Evolutionary conservation across 2,797 vertebrate genomes (phyloP).

Genomic region (Meriones psammophilus): DNA sequence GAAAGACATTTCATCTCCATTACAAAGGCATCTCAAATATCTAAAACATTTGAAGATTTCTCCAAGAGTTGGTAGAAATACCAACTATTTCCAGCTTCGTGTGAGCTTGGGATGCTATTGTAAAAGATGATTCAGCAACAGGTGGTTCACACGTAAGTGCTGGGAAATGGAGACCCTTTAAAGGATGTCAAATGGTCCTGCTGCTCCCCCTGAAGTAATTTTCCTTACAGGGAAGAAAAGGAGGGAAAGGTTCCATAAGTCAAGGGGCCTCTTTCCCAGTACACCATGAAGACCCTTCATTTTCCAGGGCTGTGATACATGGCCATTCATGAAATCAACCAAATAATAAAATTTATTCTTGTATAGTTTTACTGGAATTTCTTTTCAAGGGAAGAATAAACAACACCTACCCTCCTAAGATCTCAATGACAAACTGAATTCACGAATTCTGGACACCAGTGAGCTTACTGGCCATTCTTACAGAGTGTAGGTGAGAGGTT

Average conservation of each 20-base stretch:
- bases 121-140: not conserved
- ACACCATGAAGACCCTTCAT: not conserved
- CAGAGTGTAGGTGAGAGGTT: not conserved
- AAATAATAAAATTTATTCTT: not conserved
- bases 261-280: not conserved
- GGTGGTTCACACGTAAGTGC: not conserved
- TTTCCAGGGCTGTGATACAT: not conserved
- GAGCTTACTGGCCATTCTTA: not conserved
- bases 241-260: not conserved
- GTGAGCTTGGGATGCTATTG: not conserved
- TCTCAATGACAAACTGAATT: not conserved
- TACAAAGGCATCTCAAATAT: not conserved
- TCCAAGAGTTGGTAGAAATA: not conserved
- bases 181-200: not conserved
- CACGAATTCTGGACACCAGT: not conserved
- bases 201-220: not conserved
- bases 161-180: not conserved
- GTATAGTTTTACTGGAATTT: not conserved
- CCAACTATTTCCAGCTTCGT: not conserved
- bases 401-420: not conserved
- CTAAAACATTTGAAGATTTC: not conserved
- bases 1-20: not conserved
- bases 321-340: not conserved
- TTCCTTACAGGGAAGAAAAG: not conserved
- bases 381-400: not conserved